Evolutionary conservation across 2,888 invertebrate genomes (phyloP).

Genomic region (Agriopis marginaria): DNA sequence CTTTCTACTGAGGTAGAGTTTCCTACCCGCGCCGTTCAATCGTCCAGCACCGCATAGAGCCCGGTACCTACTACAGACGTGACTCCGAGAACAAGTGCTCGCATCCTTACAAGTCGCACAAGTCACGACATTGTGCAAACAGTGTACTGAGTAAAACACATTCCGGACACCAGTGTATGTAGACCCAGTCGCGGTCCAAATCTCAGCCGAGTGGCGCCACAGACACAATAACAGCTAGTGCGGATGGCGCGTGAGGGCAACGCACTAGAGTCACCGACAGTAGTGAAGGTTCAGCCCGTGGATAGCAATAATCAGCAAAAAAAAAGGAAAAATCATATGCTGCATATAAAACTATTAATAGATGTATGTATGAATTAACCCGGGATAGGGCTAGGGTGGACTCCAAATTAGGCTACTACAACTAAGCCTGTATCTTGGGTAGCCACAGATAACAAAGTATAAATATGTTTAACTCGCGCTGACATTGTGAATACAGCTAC

Average conservation of each 20-base stretch:
- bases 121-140: not conserved
- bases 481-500: too few relatives aligned
- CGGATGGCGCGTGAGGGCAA: not conserved
- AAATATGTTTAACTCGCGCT: too few relatives aligned
- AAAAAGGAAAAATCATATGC: too few relatives aligned
- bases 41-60: not conserved
- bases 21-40: too few relatives aligned
- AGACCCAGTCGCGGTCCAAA: conserved; percentile 12
- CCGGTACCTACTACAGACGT: not conserved
- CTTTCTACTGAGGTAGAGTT: too few relatives aligned
- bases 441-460: too few relatives aligned
- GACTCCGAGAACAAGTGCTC: not conserved
- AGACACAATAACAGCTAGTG: not conserved
- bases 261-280: not conserved
- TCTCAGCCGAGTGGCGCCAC: conserved; percentile 14
- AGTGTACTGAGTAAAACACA: not conserved
- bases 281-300: not conserved
- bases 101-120: not conserved
- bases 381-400: too few relatives aligned
- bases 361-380: too few relatives aligned
- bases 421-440: too few relatives aligned
- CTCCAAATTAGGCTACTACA: too few relatives aligned
- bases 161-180: not conserved
- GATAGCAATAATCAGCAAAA: not conserved
- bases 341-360: too few relatives aligned